Evolutionary conservation across 2,888 invertebrate genomes (phyloP).

Genomic region (Ischnura elegans): DNA sequence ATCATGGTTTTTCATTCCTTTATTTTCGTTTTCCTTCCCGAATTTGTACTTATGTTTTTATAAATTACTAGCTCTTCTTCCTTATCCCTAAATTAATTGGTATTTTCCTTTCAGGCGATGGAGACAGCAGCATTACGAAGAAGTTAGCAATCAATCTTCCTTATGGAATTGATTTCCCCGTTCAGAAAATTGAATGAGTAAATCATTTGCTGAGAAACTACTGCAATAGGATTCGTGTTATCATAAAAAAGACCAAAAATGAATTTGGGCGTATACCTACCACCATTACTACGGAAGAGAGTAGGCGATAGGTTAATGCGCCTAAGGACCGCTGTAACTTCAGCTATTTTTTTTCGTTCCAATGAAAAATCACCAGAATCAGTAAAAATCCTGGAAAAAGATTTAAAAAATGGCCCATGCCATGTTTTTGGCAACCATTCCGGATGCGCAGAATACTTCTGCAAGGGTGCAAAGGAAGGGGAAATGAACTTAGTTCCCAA

Average conservation of each 20-base stretch:
- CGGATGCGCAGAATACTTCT: conserved; percentile 68
- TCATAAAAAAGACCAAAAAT: conserved; percentile 52
- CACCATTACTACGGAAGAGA: conserved; percentile 24
- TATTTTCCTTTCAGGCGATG: background rate
- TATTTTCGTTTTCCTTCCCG: too few relatives aligned
- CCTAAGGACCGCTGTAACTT: conserved; percentile 64
- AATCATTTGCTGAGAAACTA: background rate
- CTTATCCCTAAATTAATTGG: too few relatives aligned
- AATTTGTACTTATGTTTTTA: too few relatives aligned
- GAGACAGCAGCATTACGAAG: conserved; percentile 10
- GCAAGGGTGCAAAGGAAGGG: conserved; percentile 63
- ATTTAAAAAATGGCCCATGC: conserved; percentile 68
- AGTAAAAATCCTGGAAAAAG: background rate
- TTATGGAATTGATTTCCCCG: background rate
- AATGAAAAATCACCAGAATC: conserved; percentile 9
- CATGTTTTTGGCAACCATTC: conserved; percentile 69
- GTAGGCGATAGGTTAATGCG: conserved; percentile 29
- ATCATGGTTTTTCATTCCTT: too few relatives aligned
- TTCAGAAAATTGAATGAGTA: conserved; percentile 20
- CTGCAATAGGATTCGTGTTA: conserved; percentile 34
- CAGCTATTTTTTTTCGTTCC: conserved; percentile 44
- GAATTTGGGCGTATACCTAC: background rate
- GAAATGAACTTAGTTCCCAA: conserved; percentile 55
- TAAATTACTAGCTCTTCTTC: too few relatives aligned
- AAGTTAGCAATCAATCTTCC: background rate